These are phyloP conservation scores for Nannoperca australis DNA, from an alignment of 2,797 vertebrate genomes.

Conservation along the genomic window DNA sequence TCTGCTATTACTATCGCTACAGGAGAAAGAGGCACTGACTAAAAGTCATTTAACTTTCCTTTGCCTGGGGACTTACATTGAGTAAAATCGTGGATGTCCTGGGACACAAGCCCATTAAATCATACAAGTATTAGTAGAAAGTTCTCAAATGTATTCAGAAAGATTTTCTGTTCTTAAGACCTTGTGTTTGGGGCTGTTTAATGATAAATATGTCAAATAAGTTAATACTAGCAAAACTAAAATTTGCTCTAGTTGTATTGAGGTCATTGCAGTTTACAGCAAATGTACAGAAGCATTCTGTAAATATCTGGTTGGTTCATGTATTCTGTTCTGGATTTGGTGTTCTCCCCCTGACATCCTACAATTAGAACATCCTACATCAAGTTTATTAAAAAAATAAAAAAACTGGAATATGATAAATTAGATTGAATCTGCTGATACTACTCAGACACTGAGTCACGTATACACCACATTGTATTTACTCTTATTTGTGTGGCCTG, in stretches of 20 bases:
- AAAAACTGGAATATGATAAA: slow-evolving; percentile 9
- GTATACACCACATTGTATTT: slow-evolving; percentile 33
- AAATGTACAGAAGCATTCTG: not conserved
- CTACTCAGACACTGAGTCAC: slow-evolving; percentile 30
- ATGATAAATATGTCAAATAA: slow-evolving; percentile 4
- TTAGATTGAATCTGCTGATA: slow-evolving; percentile 8
- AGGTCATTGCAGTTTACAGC: not conserved
- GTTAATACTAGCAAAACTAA: not conserved
- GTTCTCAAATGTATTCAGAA: not conserved
- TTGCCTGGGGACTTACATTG: slow-evolving; percentile 11
- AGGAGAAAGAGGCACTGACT: slow-evolving; percentile 12
- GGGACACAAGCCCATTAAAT: slow-evolving; percentile 20
- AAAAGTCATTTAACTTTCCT: slow-evolving; percentile 30
- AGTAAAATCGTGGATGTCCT: slow-evolving; percentile 24
- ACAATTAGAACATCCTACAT: not conserved
- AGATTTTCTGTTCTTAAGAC: not conserved
- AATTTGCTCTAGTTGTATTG: not conserved
- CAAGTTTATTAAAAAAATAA: not conserved
- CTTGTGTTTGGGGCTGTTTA: not conserved
- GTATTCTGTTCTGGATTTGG: not conserved
- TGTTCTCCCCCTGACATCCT: not conserved
- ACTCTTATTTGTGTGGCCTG: slow-evolving; percentile 16
- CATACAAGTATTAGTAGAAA: slow-evolving; percentile 4
- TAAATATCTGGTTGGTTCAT: not conserved
- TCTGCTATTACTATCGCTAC: slow-evolving; percentile 24